A percentile compares a stretch with the other conserved stretches of the same genome.
Evolutionary conservation across 2,888 invertebrate species (phyloP).

Genomic region (Agrilus biguttatus): DNA sequence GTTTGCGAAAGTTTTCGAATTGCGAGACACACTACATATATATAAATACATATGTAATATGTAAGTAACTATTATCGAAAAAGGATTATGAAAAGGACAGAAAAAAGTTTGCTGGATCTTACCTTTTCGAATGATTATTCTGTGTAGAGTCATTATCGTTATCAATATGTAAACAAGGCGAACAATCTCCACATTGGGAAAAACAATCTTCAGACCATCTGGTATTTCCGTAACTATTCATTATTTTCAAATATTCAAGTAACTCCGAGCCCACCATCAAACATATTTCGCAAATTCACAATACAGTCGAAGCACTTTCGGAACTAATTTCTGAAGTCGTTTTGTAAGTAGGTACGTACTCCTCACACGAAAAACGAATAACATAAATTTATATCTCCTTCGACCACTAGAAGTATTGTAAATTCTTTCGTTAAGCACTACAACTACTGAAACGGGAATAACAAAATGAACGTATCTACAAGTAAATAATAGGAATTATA

Average conservation of each 20-base stretch:
- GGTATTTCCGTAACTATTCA: constrained; percentile 22
- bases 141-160: constrained; percentile 16
- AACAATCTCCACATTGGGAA: constrained; percentile 25
- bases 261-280: constrained; percentile 10
- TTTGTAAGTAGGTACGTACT: too few relatives aligned
- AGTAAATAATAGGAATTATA: too few relatives aligned
- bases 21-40: too few relatives aligned
- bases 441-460: too few relatives aligned
- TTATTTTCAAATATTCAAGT: constrained; percentile 10
- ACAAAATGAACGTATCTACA: too few relatives aligned
- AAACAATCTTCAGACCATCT: constrained; percentile 28
- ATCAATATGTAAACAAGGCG: constrained; percentile 17
- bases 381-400: too few relatives aligned
- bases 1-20: too few relatives aligned
- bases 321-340: constrained; percentile 1
- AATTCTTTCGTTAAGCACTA: too few relatives aligned
- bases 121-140: constrained; percentile 21
- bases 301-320: not conserved
- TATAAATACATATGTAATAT: too few relatives aligned
- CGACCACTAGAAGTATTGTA: too few relatives aligned
- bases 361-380: too few relatives aligned
- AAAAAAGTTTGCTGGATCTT: constrained; percentile 6
- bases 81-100: not conserved
- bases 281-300: constrained; percentile 5
- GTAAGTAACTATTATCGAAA: too few relatives aligned